Conservation (phyloP, 2,797 vertebrate genomes). For the Salarias fasciatus region DNA sequence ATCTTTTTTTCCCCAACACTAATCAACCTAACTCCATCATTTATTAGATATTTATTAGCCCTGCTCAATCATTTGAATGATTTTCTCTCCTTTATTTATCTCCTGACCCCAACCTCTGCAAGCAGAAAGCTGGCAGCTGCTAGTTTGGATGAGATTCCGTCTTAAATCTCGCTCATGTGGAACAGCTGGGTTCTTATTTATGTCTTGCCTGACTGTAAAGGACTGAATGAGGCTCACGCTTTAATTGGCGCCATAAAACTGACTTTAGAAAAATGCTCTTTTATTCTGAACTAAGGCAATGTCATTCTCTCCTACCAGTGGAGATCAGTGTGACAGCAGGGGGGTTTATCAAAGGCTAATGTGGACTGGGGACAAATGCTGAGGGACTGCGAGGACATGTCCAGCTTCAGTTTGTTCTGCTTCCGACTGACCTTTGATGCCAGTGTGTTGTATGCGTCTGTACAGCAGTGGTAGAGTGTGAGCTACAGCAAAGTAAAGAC, state of each 20-base stretch:
- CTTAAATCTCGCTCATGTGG: no score
- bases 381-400: slow-evolving; percentile 13
- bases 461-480: slow-evolving; percentile 8
- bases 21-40: slow-evolving; percentile 17
- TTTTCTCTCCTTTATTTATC: no score
- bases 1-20: slow-evolving; percentile 17
- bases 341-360: slow-evolving; percentile 21
- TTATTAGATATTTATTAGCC: no score
- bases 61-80: no score
- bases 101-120: no score
- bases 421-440: slow-evolving; percentile 30
- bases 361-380: slow-evolving; percentile 16
- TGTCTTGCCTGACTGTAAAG: no score
- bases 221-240: no score
- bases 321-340: slow-evolving; percentile 5
- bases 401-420: slow-evolving; percentile 7
- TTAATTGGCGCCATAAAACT: no score
- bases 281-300: slow-evolving; percentile 19
- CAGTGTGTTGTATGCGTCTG: slow-evolving; percentile 1
- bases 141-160: no score
- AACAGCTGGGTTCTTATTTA: no score
- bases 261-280: no score
- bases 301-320: slow-evolving; percentile 6
- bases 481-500: slow-evolving; percentile 22
- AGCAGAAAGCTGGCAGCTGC: no score